Percentiles rank a stretch among this genome's conserved stretches.
phyloP scores from a whole-genome alignment of 2,888 invertebrate species.

The Agrochola litura region DNA sequence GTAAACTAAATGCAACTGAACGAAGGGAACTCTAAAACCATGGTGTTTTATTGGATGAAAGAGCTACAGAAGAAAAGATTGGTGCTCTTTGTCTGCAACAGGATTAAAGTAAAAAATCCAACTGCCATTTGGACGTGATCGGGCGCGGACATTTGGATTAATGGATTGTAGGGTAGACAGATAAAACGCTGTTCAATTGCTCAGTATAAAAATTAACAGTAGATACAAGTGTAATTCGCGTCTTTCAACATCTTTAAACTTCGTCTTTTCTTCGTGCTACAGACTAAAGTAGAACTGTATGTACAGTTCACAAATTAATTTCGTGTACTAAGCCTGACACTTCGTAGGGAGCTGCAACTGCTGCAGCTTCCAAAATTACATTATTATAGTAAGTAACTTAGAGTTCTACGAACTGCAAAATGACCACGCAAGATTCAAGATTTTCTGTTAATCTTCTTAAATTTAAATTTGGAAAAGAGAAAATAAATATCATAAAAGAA shows the following conservation, averaged over 20 bases:
- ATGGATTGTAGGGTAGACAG: slow-evolving; percentile 67
- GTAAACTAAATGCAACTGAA: slow-evolving; percentile 55
- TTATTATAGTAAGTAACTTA: slow-evolving; percentile 26
- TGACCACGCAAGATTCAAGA: slow-evolving; percentile 8
- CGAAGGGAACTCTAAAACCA: slow-evolving; percentile 37
- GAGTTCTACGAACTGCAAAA: slow-evolving; percentile 21
- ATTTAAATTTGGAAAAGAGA: slow-evolving; percentile 28
- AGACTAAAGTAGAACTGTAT: slow-evolving; percentile 10
- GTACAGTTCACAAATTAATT: slow-evolving; percentile 39
- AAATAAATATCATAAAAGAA: slow-evolving; percentile 20
- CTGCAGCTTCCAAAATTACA: slow-evolving; percentile 46
- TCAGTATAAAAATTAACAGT: slow-evolving; percentile 45
- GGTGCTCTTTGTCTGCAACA: slow-evolving; percentile 46
- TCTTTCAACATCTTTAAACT: slow-evolving; percentile 53
- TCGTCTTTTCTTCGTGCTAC: slow-evolving; percentile 11
- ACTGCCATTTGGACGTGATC: slow-evolving; percentile 71
- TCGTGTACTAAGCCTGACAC: slow-evolving; percentile 31
- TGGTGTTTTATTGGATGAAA: slow-evolving; percentile 57
- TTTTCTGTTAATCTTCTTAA: slow-evolving; percentile 25
- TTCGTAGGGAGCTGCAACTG: slow-evolving; percentile 32
- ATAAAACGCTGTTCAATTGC: slow-evolving; percentile 71
- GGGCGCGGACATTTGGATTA: slow-evolving; percentile 73
- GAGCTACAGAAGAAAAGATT: slow-evolving; percentile 51
- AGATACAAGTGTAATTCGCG: slow-evolving; percentile 10
- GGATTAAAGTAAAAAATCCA: slow-evolving; percentile 64